phyloP scores from a whole-genome alignment of 2,888 invertebrate genomes.

The Sacculina carcini region DNA sequence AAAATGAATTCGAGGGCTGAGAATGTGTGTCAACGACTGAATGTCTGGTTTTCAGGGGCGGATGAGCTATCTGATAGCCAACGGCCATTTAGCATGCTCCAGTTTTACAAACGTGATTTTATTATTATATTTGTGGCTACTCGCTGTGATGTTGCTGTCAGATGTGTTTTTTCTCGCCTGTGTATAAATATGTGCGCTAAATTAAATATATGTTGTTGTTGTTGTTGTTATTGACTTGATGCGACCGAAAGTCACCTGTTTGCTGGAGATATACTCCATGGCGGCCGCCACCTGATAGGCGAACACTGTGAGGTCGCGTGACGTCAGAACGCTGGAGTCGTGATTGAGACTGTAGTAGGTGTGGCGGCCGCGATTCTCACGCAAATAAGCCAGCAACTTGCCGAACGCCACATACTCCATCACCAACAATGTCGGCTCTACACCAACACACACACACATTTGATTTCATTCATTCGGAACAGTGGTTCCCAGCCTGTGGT shows the following conservation, averaged over 20 bases:
- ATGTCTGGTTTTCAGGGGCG: no score
- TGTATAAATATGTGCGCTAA: no score
- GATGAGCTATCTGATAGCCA: no score
- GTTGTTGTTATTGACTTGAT: not conserved
- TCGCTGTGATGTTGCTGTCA: no score
- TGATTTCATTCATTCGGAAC: not conserved
- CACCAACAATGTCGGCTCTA: conserved; percentile 54
- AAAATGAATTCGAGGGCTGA: no score
- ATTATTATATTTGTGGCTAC: no score
- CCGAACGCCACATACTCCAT: conserved; percentile 70
- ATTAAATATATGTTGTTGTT: no score
- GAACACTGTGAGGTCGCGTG: conserved; percentile 47
- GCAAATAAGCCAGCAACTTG: conserved; percentile 43
- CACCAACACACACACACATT: conserved; percentile 11
- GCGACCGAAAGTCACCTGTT: conserved; percentile 32
- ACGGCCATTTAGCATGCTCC: no score
- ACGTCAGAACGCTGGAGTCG: conserved; percentile 34
- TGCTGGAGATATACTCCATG: conserved; percentile 55
- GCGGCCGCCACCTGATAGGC: conserved; percentile 56
- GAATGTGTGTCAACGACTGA: no score
- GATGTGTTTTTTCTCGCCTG: no score
- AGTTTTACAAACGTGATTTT: no score
- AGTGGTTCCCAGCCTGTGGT: no score
- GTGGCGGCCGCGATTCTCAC: conserved; percentile 31
- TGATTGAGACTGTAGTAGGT: conserved; percentile 28